Conservation (phyloP, 53 echinoderm and acorn worm species). For the Hippasteria phrygiana region DNA sequence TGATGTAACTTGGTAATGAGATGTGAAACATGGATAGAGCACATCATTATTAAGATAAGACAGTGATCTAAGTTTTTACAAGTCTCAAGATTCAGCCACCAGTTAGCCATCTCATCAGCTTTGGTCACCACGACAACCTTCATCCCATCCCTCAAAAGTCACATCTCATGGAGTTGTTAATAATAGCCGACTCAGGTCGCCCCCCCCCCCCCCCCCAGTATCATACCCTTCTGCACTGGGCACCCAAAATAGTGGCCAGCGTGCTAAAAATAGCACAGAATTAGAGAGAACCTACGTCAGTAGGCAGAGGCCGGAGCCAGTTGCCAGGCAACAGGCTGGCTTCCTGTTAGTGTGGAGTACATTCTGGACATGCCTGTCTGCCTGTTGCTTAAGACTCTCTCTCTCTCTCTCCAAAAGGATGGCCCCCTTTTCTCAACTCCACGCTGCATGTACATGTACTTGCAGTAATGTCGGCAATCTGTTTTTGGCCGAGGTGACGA, state of each 20-base stretch:
- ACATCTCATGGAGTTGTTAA: too few relatives aligned
- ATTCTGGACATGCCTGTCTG: slow-evolving; percentile 64
- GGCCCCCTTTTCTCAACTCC: neutral
- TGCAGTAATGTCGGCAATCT: slow-evolving; percentile 23
- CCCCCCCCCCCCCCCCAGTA: neutral
- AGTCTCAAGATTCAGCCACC: too few relatives aligned
- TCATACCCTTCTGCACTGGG: neutral
- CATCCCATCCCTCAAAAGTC: too few relatives aligned
- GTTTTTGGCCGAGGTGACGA: slow-evolving; percentile 3
- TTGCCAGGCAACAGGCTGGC: slow-evolving; percentile 48
- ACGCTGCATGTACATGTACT: neutral
- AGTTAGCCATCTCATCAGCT: too few relatives aligned
- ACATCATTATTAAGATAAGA: too few relatives aligned
- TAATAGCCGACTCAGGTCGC: too few relatives aligned
- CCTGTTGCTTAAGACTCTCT: slow-evolving; percentile 43
- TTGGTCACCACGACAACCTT: too few relatives aligned
- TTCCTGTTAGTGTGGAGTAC: slow-evolving; percentile 43
- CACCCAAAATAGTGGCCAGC: slow-evolving; percentile 24
- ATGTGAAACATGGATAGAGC: too few relatives aligned
- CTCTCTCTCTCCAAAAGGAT: neutral
- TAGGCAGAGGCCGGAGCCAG: slow-evolving; percentile 31
- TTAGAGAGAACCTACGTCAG: slow-evolving; percentile 57
- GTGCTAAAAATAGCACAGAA: slow-evolving; percentile 50
- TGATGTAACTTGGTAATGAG: too few relatives aligned
- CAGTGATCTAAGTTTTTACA: too few relatives aligned